Evolutionary conservation across 2,888 invertebrate species (phyloP).

Genomic region (Conomelus anceps): DNA sequence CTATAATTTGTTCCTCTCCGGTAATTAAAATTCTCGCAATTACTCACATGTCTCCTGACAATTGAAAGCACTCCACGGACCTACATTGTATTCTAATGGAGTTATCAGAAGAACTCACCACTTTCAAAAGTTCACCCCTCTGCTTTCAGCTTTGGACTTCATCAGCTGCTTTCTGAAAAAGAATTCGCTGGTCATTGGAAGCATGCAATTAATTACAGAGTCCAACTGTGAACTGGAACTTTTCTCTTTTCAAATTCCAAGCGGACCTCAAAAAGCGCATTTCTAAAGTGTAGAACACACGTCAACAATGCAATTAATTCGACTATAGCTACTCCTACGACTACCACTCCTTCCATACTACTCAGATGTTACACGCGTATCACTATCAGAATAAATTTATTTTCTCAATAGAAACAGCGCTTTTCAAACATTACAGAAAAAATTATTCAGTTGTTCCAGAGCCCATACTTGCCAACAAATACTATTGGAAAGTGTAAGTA

Average conservation of each 20-base stretch:
- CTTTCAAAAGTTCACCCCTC: background rate
- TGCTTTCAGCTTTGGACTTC: background rate
- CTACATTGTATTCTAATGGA: background rate
- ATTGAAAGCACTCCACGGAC: background rate
- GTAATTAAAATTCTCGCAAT: background rate
- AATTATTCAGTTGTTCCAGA: no score
- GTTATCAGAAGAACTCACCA: background rate
- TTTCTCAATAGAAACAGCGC: no score
- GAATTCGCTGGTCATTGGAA: background rate
- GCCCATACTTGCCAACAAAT: no score
- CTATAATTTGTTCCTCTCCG: background rate
- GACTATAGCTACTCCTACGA: no score
- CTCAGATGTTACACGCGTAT: no score
- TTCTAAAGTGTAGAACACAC: background rate
- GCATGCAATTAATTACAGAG: background rate
- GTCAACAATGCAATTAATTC: no score
- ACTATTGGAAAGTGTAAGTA: no score
- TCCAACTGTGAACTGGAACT: background rate
- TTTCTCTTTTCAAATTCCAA: background rate
- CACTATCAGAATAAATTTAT: no score
- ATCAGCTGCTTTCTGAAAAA: background rate
- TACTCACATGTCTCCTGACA: background rate
- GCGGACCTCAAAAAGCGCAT: background rate
- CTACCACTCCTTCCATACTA: no score
- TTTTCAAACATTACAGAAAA: no score